Evolutionary conservation across 2,113 vertebrate species (phyloP).

Genomic region (Percina caprodes): DNA sequence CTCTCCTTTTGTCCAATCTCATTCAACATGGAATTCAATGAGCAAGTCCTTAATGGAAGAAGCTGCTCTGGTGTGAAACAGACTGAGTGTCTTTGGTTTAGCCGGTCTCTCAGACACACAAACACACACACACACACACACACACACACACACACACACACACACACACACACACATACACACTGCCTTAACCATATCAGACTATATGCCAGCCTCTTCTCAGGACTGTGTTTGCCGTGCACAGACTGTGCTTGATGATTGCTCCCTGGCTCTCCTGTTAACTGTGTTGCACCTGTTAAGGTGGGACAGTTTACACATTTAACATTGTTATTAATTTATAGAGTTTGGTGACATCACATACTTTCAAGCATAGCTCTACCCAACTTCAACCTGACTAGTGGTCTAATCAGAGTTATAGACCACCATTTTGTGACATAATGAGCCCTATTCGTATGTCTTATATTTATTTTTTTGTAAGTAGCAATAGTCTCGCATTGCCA

Average conservation of each 20-base stretch:
- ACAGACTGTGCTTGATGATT: neutral
- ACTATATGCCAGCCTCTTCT: neutral
- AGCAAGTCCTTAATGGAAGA: conserved; percentile 58
- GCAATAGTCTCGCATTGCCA: no score
- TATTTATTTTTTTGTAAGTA: neutral
- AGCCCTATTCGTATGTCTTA: neutral
- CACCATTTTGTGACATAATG: neutral
- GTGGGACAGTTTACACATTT: neutral
- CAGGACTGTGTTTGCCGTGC: neutral
- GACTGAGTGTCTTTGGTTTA: conserved; percentile 31
- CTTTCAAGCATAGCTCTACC: neutral
- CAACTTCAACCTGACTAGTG: neutral
- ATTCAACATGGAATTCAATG: conserved; percentile 58
- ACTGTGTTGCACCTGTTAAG: no score
- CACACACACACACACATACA: neutral
- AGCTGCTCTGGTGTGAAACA: conserved; percentile 50
- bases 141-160: neutral
- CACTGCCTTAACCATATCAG: no score
- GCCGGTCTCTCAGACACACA: conserved; percentile 13
- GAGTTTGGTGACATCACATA: neutral
- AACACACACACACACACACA: neutral
- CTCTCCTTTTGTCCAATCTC: conserved; percentile 34
- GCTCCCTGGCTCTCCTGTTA: neutral
- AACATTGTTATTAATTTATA: neutral
- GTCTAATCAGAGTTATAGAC: neutral